These are phyloP conservation scores for Notiomystis cincta DNA, from an alignment of 2,113 vertebrate genomes.

Conservation along the genomic window DNA sequence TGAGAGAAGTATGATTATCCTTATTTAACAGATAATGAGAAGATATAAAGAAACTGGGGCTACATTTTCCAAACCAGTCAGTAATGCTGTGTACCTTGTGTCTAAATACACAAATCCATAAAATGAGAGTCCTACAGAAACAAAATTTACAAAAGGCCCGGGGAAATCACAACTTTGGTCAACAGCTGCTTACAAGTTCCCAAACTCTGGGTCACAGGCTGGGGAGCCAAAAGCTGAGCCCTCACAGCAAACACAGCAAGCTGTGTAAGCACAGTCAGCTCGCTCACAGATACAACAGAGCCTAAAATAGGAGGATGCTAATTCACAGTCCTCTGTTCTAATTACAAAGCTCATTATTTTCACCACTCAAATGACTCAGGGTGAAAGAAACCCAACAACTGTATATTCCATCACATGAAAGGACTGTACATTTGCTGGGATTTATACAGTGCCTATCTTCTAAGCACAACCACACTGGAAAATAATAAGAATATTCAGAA, in stretches of 20 bases:
- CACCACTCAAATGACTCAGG: neutral
- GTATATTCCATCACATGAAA: neutral
- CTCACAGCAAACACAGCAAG: neutral
- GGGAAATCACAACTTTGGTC: neutral
- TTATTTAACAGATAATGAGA: conserved; percentile 55
- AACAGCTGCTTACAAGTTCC: neutral
- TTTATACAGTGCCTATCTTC: neutral
- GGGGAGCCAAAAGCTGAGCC: neutral
- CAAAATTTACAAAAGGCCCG: neutral
- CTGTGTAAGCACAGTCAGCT: neutral
- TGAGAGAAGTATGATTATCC: conserved; percentile 44
- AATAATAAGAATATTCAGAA: neutral
- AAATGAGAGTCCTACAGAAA: neutral
- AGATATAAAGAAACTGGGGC: neutral
- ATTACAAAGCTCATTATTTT: conserved; percentile 37
- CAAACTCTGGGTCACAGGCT: neutral
- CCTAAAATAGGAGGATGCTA: neutral
- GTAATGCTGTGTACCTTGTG: neutral
- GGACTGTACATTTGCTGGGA: neutral
- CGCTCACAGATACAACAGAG: neutral
- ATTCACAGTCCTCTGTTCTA: neutral
- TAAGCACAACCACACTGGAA: neutral
- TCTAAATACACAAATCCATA: neutral
- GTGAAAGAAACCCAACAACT: neutral
- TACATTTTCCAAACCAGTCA: conserved; percentile 4